phyloP scores from a whole-genome alignment of 2,113 vertebrate species.

The Poeciliopsis occidentalis region DNA sequence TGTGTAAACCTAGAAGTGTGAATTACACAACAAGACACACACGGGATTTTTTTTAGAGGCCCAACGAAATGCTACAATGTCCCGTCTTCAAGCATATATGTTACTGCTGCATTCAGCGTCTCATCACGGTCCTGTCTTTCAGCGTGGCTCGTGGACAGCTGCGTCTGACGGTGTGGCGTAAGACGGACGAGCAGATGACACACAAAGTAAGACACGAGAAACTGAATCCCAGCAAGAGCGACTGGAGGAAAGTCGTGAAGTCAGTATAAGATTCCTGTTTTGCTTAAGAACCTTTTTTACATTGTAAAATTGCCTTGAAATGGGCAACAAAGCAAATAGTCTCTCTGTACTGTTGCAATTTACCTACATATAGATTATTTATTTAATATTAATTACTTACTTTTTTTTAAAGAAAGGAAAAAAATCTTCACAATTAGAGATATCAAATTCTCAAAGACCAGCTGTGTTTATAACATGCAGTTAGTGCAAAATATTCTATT shows the following conservation, averaged over 20 bases:
- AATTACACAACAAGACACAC: slow-evolving; percentile 62
- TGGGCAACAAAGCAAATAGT: too few species aligned
- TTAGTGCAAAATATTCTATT: background rate
- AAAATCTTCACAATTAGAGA: background rate
- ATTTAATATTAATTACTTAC: background rate
- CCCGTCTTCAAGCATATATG: slow-evolving; percentile 67
- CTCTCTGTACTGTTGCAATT: background rate
- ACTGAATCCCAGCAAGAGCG: slow-evolving; percentile 31
- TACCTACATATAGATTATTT: background rate
- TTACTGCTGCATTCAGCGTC: slow-evolving; percentile 48
- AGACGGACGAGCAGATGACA: slow-evolving; percentile 44
- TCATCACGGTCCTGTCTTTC: slow-evolving; percentile 48
- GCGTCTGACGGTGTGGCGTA: slow-evolving; percentile 53
- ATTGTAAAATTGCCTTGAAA: too few species aligned
- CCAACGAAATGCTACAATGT: slow-evolving; percentile 31
- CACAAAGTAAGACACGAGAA: slow-evolving; percentile 32
- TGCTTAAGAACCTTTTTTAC: fast-evolving
- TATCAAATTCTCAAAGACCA: background rate
- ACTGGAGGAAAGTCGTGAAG: slow-evolving; percentile 19
- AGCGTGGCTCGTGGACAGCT: slow-evolving; percentile 41
- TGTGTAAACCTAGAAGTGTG: slow-evolving; percentile 76
- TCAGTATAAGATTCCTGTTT: slow-evolving; percentile 8
- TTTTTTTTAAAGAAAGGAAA: too few species aligned
- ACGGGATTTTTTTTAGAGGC: slow-evolving; percentile 12
- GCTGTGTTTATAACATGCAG: background rate